Evolutionary conservation across 2,888 invertebrate species (phyloP), one percentile per base, ranked within the genome.

Genomic region (Elysia crispata): DNA sequence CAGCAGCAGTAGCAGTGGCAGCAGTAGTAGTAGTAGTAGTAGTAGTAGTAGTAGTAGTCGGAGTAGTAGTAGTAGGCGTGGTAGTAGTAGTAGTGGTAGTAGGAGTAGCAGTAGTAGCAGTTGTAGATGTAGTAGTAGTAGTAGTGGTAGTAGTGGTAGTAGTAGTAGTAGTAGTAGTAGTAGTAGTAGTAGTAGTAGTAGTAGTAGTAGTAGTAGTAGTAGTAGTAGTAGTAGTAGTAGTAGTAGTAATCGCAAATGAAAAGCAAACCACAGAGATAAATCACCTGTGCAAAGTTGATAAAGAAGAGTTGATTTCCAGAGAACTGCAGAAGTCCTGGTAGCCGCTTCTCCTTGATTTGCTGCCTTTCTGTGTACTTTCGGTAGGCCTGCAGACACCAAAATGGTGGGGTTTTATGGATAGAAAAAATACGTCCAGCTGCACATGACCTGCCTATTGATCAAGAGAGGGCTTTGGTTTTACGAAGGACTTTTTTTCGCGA

Each of bases 241-340:
- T 72, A 50, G 49, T 72, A 25, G 49, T 72, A 25, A 41, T 72
- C n/a, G n/a, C n/a, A n/a, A n/a, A 41, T 11, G 3, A 41, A 11
- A 41, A 23, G 1, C 13, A 18, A 20, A 28, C n/a, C 25, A 1
- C 6, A 5, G 8, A 30, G 30, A 28, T 23, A 28, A 25, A 30
- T 72, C 81, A 91, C 92, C 89, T 95, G 93, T 66, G 95, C 95
- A 0, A 96, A 93, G 81, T 90, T 91, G 30, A 93, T 85, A 87
- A 92, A 93, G 87, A 93, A 92, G 31, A 93, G 88, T 84, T 93
- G 93, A 66, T 92, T 89, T 33, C 88, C 86, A 18, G 88, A 90
- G 79, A 86, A 87, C 70, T 83, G 76, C 0, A 76, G 73, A 31
- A 93, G 83, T 6, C 92, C 93, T 1, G 92, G 92, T 0, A 98